A percentile compares a stretch with the other conserved stretches of the same genome.
Conservation (phyloP, 2,797 vertebrate genomes). For the Enteromius anoplus region DNA sequence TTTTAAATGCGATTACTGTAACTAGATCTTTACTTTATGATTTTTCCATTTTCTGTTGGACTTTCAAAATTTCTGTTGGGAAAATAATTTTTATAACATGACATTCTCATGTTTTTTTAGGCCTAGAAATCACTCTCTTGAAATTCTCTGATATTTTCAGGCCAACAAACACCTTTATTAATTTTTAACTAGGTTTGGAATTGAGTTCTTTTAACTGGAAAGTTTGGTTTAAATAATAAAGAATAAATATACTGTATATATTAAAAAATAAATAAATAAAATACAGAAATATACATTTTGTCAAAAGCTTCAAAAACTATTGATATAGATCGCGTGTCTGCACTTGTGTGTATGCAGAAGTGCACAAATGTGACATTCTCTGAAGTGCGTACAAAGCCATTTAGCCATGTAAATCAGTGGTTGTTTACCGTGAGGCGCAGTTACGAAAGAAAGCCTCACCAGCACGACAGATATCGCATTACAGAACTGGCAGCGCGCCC, state of each 20-base stretch:
- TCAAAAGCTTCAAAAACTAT: background rate
- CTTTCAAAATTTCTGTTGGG: background rate
- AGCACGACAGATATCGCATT: background rate
- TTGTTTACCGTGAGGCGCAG: background rate
- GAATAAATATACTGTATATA: background rate
- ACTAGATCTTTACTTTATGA: too few species aligned
- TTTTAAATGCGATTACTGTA: too few species aligned
- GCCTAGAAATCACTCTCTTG: background rate
- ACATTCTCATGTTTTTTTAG: background rate
- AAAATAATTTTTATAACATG: background rate
- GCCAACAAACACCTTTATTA: background rate
- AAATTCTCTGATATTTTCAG: background rate
- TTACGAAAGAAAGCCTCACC: background rate
- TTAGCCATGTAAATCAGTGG: slow-evolving; percentile 1
- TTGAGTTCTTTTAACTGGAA: background rate
- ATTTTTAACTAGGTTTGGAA: background rate
- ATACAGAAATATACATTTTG: background rate
- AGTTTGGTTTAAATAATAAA: background rate
- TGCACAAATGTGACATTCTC: background rate
- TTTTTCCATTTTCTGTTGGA: background rate
- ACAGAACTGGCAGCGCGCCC: slow-evolving; percentile 55
- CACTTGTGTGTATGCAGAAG: background rate
- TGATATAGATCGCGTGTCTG: background rate
- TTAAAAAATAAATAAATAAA: background rate
- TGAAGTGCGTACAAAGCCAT: background rate